These are phyloP conservation scores for Bradypus variegatus DNA, from an alignment of 2,797 vertebrate genomes.

Conservation along the genomic window DNA sequence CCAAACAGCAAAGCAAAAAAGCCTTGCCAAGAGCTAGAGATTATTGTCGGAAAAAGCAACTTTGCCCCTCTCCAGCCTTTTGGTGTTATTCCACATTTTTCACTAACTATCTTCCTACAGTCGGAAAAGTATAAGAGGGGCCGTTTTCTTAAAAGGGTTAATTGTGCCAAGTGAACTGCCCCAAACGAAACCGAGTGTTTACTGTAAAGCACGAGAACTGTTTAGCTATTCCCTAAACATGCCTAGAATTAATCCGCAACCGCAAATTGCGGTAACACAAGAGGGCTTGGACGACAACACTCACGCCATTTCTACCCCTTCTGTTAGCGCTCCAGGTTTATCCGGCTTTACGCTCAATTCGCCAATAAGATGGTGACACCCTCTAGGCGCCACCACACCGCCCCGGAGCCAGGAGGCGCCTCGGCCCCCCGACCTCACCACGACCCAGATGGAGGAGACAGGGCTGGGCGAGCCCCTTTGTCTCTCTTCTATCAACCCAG, in stretches of 20 bases:
- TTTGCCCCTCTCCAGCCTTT: not conserved
- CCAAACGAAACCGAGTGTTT: not conserved
- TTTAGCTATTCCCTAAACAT: not conserved
- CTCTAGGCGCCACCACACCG: not conserved
- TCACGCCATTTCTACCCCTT: constrained; percentile 37
- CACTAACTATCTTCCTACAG: not conserved
- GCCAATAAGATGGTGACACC: constrained; percentile 2
- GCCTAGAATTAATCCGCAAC: not conserved
- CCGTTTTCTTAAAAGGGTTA: not conserved
- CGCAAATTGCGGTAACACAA: not conserved
- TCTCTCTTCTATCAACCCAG: not conserved
- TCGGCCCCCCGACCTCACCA: not conserved
- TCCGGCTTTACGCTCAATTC: not conserved
- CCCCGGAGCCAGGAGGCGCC: not conserved
- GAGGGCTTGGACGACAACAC: not conserved
- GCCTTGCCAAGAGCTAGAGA: not conserved
- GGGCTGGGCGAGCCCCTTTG: constrained; percentile 52
- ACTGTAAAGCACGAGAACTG: not conserved
- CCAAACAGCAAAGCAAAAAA: not conserved
- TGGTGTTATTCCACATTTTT: not conserved
- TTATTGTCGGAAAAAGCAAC: constrained; percentile 25
- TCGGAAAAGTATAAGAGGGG: constrained; percentile 8
- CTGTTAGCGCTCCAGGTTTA: not conserved
- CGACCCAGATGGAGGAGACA: not conserved
- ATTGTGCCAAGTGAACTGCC: not conserved